Conservation (phyloP, 2,797 vertebrate genomes). For the Pipistrellus nathusii region DNA sequence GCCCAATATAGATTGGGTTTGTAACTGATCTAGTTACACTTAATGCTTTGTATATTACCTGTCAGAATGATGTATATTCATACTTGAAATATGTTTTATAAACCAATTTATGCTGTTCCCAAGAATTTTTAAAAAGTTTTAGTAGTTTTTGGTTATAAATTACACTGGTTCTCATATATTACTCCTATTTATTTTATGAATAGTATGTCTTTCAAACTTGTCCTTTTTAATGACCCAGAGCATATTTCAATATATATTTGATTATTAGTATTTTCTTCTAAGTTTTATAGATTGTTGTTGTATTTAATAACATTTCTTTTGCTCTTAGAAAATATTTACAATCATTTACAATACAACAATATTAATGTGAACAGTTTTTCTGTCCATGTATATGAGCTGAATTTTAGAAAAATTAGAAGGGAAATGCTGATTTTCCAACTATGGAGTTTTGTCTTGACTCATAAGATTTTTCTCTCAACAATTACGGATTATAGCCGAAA, state of each 20-base stretch:
- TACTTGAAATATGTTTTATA: constrained; percentile 29
- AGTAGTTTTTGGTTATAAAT: constrained; percentile 37
- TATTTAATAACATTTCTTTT: constrained; percentile 27
- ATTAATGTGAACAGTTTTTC: not conserved
- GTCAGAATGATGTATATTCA: not conserved
- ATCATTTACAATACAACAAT: not conserved
- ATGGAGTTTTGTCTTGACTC: not conserved
- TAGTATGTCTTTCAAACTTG: not conserved
- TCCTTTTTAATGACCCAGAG: constrained; percentile 4
- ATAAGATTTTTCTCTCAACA: not conserved
- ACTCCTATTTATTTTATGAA: constrained; percentile 35
- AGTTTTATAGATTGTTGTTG: not conserved
- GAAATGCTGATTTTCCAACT: not conserved
- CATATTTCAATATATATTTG: not conserved
- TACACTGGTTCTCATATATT: not conserved
- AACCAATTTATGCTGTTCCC: not conserved
- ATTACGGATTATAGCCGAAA: not conserved
- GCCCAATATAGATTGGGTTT: not conserved
- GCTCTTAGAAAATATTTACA: constrained; percentile 18
- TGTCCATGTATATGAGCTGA: not conserved
- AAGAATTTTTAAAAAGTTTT: not conserved
- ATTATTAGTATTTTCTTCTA: constrained; percentile 32
- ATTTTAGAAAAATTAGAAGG: constrained; percentile 11
- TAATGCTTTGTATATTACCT: not conserved
- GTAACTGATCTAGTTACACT: constrained; percentile 17